These are phyloP conservation scores for Burhinus oedicnemus DNA, from an alignment of 2,113 vertebrate genomes.

Conservation along the genomic window DNA sequence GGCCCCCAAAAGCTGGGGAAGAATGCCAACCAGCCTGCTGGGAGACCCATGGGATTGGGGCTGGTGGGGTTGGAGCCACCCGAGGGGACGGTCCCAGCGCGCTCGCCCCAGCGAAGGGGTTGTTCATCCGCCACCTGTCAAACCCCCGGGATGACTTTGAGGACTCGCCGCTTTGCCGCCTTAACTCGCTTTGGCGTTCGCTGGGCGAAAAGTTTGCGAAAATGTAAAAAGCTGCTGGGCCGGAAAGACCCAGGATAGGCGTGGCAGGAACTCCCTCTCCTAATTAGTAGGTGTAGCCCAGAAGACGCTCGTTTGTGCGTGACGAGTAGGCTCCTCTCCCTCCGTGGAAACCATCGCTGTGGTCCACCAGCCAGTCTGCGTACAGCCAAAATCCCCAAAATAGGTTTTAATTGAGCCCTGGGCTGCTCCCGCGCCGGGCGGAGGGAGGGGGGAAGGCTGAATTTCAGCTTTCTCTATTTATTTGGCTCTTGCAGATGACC, in stretches of 20 bases:
- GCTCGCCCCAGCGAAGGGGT: not conserved
- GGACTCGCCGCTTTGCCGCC: not conserved
- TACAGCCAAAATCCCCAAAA: not conserved
- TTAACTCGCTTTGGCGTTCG: not conserved
- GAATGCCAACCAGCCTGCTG: constrained; percentile 20
- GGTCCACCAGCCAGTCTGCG: not conserved
- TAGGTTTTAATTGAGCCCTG: constrained; percentile 27
- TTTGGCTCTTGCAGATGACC: not conserved
- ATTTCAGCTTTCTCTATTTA: not conserved
- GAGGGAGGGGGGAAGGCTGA: not conserved
- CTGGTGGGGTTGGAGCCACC: not conserved
- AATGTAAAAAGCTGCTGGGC: not conserved
- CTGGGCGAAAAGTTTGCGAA: not conserved
- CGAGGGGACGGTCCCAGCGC: not conserved
- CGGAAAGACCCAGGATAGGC: not conserved
- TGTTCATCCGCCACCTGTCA: not conserved
- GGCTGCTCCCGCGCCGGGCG: accelerated
- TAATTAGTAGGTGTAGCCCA: constrained; percentile 38
- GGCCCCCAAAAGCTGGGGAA: not conserved
- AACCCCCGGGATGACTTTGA: not conserved
- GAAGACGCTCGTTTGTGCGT: not conserved
- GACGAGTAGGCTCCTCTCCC: not conserved
- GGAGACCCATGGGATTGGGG: not conserved
- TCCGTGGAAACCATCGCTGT: accelerated
- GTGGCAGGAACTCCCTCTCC: constrained; percentile 24